Conservation (phyloP, 2,888 invertebrate species). For the Alitta virens region DNA sequence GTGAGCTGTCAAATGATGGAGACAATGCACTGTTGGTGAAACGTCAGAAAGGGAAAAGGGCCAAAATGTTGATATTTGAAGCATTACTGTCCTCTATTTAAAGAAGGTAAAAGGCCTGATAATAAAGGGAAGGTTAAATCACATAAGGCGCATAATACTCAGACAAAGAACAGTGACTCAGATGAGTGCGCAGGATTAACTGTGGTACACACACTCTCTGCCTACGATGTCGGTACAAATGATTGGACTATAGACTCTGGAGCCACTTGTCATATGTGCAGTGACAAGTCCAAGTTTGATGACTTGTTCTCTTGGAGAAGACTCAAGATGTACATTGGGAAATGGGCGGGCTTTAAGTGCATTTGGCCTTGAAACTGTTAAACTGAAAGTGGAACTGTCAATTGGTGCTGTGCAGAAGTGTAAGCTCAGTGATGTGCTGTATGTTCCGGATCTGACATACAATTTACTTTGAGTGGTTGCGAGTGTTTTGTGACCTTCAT, state of each 20-base stretch:
- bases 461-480: constrained; percentile 12
- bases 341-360: constrained; percentile 13
- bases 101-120: too few species aligned
- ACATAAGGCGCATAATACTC: constrained; percentile 3
- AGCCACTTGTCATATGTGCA: constrained; percentile 12
- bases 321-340: too few species aligned
- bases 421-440: constrained; percentile 12
- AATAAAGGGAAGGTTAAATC: too few species aligned
- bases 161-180: neutral
- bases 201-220: constrained; percentile 9
- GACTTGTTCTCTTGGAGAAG: neutral
- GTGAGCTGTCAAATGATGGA: too few species aligned
- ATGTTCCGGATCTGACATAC: constrained; percentile 8
- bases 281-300: neutral
- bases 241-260: constrained; percentile 14
- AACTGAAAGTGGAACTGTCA: neutral
- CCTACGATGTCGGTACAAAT: neutral
- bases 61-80: too few species aligned
- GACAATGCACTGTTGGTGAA: too few species aligned
- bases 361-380: constrained; percentile 9
- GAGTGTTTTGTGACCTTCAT: too few species aligned
- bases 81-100: too few species aligned
- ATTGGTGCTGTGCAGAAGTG: neutral
- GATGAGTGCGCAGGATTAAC: constrained; percentile 5
- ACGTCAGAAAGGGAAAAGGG: too few species aligned